Evolutionary conservation across 1,140 invertebrate species (phyloP), one percentile per base, ranked within the genome.

Genomic region (Panulirus ornatus): DNA sequence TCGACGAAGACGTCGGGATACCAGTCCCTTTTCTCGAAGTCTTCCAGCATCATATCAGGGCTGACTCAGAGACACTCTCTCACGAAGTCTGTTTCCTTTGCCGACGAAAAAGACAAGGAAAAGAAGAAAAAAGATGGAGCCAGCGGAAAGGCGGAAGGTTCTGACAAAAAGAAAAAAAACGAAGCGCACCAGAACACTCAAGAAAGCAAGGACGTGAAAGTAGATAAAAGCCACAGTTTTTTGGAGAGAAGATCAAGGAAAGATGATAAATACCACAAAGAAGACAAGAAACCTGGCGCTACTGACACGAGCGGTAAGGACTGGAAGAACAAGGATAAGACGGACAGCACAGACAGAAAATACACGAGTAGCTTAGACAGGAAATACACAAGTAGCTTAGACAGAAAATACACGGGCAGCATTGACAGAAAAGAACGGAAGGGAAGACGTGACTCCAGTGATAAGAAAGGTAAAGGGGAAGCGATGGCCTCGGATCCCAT

Each of bases 171-270:
- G 6, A 78, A 87, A 30, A 87, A 79, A 34, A 38, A 70, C 0
- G 51, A 66, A 5, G 38, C 36, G 38, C 51, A 83, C 2, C 79
- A 83, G 14, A 63, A 27, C 54, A 0, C 54, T 54, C 27, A 54
- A 16, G 76, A 79, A 16, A 88, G 30, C 30, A 88, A 81, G 36
- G 76, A 87, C 51, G 87, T 90, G 83, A 86, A 92, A 42, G 87
- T 83, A 66, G 71, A 84, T 27, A 91, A 88, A 83, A 51, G 47
- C 1, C 85, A 84, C 1, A 66, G 19, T 22, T 34, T 73, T 1
- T 54, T 76, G 22, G 70, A 86, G 27, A 79, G 44, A 30, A 84
- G 73, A 71, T 42, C 63, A 0, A 58, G 38, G 19, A 40, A 83
- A 30, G 81, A 83, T 0, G 22, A 6, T 2, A 78, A 79, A 27